These are phyloP conservation scores for Pampusana beccarii DNA, from an alignment of 2,113 vertebrate species.

Conservation along the genomic window DNA sequence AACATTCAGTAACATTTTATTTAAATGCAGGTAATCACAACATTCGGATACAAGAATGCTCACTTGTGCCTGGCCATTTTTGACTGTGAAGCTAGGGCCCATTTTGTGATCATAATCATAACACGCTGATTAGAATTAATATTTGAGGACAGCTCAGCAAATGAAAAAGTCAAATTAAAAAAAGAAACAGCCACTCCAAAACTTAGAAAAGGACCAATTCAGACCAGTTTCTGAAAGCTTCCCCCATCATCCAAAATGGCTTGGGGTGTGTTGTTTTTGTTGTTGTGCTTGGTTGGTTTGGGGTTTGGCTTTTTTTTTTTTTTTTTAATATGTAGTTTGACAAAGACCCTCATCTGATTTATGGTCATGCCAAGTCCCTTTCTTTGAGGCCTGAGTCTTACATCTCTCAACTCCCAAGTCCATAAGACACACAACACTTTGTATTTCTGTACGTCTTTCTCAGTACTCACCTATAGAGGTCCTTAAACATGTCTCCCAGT, in stretches of 20 bases:
- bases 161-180: background rate
- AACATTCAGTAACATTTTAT: slow-evolving; percentile 64
- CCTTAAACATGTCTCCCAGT: background rate
- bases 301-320: background rate
- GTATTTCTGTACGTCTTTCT: background rate
- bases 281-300: no score
- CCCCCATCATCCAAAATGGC: background rate
- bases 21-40: slow-evolving; percentile 57
- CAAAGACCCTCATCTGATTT: background rate
- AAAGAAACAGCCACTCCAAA: background rate
- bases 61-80: slow-evolving; percentile 18
- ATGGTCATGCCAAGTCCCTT: background rate
- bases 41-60: slow-evolving; percentile 41
- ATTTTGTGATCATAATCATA: background rate
- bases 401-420: background rate
- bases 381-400: background rate
- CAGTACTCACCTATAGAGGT: background rate
- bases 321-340: background rate
- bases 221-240: background rate
- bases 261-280: no score
- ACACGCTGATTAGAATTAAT: background rate
- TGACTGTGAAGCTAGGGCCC: background rate
- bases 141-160: slow-evolving; percentile 12
- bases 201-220: background rate
- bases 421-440: background rate